Base-by-base conservation (phyloP, 2,797 vertebrate species). In the Microcaecilia unicolor region DNA sequence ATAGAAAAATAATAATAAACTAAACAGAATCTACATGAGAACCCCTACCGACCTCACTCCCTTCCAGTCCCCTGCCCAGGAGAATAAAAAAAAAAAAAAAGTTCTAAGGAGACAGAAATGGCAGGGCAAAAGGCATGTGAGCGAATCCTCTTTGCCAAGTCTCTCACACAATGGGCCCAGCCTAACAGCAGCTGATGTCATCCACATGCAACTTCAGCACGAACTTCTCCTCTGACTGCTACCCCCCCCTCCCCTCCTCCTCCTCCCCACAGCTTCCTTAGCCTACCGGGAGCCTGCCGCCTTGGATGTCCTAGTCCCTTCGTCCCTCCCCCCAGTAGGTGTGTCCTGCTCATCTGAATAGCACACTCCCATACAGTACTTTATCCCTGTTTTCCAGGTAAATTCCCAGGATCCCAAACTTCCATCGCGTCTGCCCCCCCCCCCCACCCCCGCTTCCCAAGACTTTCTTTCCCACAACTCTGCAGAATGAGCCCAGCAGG, bases 141-240 rank as follows among this genome's bases (percentile, higher is more conserved):
- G 32, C 37, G 64, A 65, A 64, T 56, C 63, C 48, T 42, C 40
- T 41, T 42, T 69, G 75, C 77, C 74, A 72, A 58, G 60, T 51
- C 52, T 55, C 60, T 51, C 44, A 66, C 62, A 47, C 55, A 51
- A 68, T 64, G 56, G n/a, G 63, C 67, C 69, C 62, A 55, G 56
- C 67, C 62, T 74, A 71, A 58, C 78, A 44, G 71, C 33, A 55
- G 53, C 54, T 53, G 54, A 73, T 68, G 70, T 56, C 58, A 64
- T 65, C 72, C 37, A 32, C 6, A 48, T 3, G 44, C 55, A 75
- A 71, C 66, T 69, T 50, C 29, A 62, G 65, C 51, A 58, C 60
- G 35, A 59, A 72, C 72, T 58, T 48, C 62, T 47, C 30, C 14
- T 34, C 26, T 44, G 57, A 48, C 12, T 4, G 14, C 27, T 26